A percentile compares a stretch with the other conserved stretches of the same genome.
These are phyloP conservation scores for Parauchenoglanis ngamensis DNA, from an alignment of 2,797 vertebrate genomes.

Conservation along the genomic window DNA sequence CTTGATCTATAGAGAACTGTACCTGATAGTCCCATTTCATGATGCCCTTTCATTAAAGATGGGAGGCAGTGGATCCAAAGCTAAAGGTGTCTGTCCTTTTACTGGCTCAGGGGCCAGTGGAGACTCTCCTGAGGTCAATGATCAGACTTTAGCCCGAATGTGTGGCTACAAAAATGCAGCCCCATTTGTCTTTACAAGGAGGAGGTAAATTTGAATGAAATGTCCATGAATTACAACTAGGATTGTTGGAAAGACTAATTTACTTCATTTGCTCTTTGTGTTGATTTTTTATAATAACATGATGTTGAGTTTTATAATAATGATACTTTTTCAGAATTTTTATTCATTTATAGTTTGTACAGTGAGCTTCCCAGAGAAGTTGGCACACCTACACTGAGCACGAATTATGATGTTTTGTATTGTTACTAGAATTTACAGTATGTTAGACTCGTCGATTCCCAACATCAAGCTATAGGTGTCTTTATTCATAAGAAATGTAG, in stretches of 20 bases:
- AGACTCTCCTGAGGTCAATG: constrained; percentile 74
- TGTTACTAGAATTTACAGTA: background rate
- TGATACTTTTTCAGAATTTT: background rate
- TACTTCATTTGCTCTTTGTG: background rate
- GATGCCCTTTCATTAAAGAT: constrained; percentile 82
- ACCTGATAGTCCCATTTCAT: constrained; percentile 52
- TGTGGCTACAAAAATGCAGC: constrained; percentile 80
- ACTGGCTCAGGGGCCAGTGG: constrained; percentile 75
- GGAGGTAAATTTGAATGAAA: constrained; percentile 77
- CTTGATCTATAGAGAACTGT: constrained; percentile 34
- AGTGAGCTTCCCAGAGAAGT: background rate
- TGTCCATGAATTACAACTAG: background rate
- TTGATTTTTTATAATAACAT: too few relatives aligned
- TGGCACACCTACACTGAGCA: background rate
- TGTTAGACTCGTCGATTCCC: too few relatives aligned
- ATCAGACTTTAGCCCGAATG: constrained; percentile 84
- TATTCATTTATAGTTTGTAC: background rate
- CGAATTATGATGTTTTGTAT: background rate
- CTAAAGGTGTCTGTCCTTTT: constrained; percentile 90
- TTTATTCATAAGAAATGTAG: background rate
- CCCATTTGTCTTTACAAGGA: constrained; percentile 91
- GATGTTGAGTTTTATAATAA: background rate
- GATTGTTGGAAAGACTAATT: background rate
- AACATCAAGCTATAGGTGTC: background rate
- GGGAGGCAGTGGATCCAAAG: constrained; percentile 92